Base-by-base conservation (phyloP, 1,140 invertebrate species). In the Nautilus pompilius region DNA sequence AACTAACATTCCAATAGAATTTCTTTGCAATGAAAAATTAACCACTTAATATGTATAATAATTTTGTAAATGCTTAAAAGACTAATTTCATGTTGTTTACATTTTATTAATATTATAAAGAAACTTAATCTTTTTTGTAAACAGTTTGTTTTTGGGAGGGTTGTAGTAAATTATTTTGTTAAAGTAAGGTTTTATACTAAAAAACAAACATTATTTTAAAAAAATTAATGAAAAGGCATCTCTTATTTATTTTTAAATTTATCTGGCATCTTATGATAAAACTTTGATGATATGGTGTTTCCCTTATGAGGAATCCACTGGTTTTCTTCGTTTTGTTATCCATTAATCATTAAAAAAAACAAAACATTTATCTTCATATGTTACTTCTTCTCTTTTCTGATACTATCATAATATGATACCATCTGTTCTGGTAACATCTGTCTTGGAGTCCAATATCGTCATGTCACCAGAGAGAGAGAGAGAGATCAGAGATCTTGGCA, bases 1-100 rank as follows among this genome's bases (percentile, higher is more conserved):
- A 24, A 55, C 10, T 64, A 58, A 67, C 65, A 33, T 69, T 64
- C 22, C 67, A 68, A 28, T 1, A 57, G 58, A 46, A 48, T 20
- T 54, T 32, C 15, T 53, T 36, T 36, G 53, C 41, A 6, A 29
- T 26, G 41, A 55, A 45, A 36, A 29, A 3, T 45, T n/a, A n/a
- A 55, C 10, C 30, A 34, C 28, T 13, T 54, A 22, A 41, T 36
- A 2, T 13, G 28, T 28, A 10, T 13, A 13, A 41, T 15, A n/a
- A 36, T 10, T 8, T 34, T 5, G 29, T 17, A n/a, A 56, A 15
- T 22, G 13, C n/a, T 54, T 54, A 13, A 0, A 17, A 13, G 26
- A 54, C 17, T 54, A 24, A 54, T 10, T 2, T 22, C 0, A 20
- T 5, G 51, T 8, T 26, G n/a, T 54, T 17, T 17, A 22, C 28